phyloP scores from a whole-genome alignment of 2,888 invertebrate genomes.

The Mimas tiliae region DNA sequence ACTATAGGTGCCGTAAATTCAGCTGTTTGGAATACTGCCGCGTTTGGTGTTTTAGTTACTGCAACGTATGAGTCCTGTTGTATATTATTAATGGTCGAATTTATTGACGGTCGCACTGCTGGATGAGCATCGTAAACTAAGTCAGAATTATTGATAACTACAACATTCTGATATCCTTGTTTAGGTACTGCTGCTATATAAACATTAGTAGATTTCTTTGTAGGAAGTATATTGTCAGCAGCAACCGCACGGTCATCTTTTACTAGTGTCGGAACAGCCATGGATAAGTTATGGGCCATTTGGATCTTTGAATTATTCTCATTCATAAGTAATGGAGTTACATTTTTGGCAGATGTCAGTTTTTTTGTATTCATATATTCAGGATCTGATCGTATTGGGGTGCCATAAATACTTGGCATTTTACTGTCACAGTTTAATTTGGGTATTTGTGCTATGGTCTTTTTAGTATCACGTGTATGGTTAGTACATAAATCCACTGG shows the following conservation, averaged over 20 bases:
- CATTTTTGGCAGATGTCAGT: not conserved
- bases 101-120: constrained; percentile 31
- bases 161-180: constrained; percentile 55
- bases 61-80: constrained; percentile 5
- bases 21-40: not conserved
- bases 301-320: not conserved
- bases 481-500: constrained; percentile 9
- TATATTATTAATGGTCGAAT: not conserved
- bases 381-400: not conserved
- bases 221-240: not conserved
- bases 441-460: not conserved
- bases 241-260: not conserved
- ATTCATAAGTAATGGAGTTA: not conserved
- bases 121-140: constrained; percentile 56
- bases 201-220: constrained; percentile 37
- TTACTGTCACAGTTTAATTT: not conserved
- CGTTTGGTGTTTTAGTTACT: not conserved
- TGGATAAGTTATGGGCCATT: not conserved
- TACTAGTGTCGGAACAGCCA: too few relatives aligned
- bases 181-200: constrained; percentile 47
- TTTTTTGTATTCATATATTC: constrained; percentile 2
- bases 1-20: not conserved
- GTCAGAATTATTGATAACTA: constrained; percentile 54
- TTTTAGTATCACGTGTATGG: constrained; percentile 5
- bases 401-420: constrained; percentile 10